Conservation (phyloP, 2,888 invertebrate species). For the Acanthosepion lycidas region DNA sequence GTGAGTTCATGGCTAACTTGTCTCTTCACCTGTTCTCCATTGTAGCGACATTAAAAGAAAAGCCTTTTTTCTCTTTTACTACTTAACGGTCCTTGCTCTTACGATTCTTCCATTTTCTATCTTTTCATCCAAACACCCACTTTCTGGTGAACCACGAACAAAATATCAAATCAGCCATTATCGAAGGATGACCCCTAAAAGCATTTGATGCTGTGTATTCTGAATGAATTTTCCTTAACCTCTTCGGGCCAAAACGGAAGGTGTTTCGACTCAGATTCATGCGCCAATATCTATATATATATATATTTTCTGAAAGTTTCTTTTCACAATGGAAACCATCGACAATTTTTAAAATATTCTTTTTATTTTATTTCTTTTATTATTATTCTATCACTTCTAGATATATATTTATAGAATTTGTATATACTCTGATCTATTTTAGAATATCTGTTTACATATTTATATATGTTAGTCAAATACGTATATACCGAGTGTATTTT, state of each 20-base stretch:
- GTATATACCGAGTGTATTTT: too few relatives aligned
- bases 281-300: background rate
- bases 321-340: background rate
- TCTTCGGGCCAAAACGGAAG: background rate
- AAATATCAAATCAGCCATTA: slow-evolving; percentile 1
- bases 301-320: background rate
- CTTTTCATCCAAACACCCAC: background rate
- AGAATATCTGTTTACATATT: too few relatives aligned
- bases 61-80: background rate
- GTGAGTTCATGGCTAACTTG: slow-evolving; percentile 7
- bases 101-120: too few relatives aligned
- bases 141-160: slow-evolving; percentile 18
- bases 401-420: background rate
- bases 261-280: background rate
- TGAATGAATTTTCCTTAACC: background rate
- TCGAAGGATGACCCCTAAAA: background rate
- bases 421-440: too few relatives aligned
- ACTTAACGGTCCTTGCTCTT: background rate
- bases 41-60: background rate
- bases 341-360: background rate
- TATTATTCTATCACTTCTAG: background rate
- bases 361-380: background rate
- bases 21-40: background rate
- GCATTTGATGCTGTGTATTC: background rate
- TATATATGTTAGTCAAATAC: too few relatives aligned